phyloP scores from a whole-genome alignment of 2,888 invertebrate genomes.

The Hecatera dysodea region DNA sequence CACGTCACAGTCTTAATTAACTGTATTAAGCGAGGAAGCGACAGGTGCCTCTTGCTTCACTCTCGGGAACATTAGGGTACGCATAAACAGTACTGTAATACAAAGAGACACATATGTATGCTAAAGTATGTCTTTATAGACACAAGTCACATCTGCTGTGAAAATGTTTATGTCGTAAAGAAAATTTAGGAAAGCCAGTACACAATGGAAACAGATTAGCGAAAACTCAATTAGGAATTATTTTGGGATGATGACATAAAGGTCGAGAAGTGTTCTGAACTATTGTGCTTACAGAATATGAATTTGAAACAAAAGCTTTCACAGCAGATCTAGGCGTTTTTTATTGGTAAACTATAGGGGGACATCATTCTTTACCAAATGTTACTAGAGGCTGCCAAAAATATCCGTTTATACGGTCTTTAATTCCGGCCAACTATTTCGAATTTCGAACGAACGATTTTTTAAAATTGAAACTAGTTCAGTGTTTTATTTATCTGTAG shows the following conservation, averaged over 20 bases:
- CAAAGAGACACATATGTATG: constrained; percentile 14
- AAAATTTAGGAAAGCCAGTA: background rate
- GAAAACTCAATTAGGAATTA: constrained; percentile 1
- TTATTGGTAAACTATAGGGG: background rate
- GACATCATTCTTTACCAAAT: constrained; percentile 15
- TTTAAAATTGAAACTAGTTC: constrained; percentile 25
- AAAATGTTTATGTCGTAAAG: constrained; percentile 26
- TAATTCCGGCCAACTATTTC: constrained; percentile 20
- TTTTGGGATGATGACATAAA: background rate
- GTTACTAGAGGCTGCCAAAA: constrained; percentile 26
- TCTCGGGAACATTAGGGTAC: constrained; percentile 22
- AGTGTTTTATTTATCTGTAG: background rate
- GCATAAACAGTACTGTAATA: constrained; percentile 27
- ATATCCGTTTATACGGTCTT: constrained; percentile 15
- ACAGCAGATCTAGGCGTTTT: background rate
- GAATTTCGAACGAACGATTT: constrained; percentile 22
- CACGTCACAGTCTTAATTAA: constrained; percentile 49
- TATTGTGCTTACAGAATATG: background rate
- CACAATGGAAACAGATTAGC: background rate
- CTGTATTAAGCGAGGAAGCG: constrained; percentile 39
- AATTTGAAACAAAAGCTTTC: constrained; percentile 3
- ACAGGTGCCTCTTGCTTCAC: constrained; percentile 29
- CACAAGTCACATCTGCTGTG: constrained; percentile 18
- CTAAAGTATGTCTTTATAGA: constrained; percentile 17
- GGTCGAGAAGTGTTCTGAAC: no score